These are phyloP conservation scores for Echiichthys vipera DNA, from an alignment of 2,797 vertebrate genomes.

Conservation along the genomic window DNA sequence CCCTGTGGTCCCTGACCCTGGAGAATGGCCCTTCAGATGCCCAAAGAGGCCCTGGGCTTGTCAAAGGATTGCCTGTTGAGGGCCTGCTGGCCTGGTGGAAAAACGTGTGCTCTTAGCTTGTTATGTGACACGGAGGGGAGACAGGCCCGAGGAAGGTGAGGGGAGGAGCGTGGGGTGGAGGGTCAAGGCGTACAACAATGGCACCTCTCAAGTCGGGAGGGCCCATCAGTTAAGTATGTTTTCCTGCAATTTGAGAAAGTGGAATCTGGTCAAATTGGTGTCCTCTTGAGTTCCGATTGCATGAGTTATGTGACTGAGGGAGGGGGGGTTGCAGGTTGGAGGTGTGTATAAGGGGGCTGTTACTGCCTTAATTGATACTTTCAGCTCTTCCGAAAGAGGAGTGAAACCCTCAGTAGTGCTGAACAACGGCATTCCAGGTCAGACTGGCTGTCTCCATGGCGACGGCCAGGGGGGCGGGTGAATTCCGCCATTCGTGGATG, in stretches of 20 bases:
- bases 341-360: constrained; percentile 26
- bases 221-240: constrained; percentile 80
- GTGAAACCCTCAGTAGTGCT: constrained; percentile 69
- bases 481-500: constrained; percentile 26
- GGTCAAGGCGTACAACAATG: constrained; percentile 72
- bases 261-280: constrained; percentile 81
- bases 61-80: constrained; percentile 73
- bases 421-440: constrained; percentile 83
- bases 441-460: constrained; percentile 87
- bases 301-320: constrained; percentile 62
- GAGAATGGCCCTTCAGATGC: constrained; percentile 67
- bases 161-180: constrained; percentile 48
- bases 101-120: constrained; percentile 74
- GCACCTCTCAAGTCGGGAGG: constrained; percentile 70
- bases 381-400: constrained; percentile 57
- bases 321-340: constrained; percentile 18
- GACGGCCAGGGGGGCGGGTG: constrained; percentile 57
- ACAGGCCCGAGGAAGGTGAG: constrained; percentile 70
- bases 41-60: constrained; percentile 59
- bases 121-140: constrained; percentile 72
- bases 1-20: constrained; percentile 63
- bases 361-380: constrained; percentile 69
- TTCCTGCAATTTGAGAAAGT: constrained; percentile 84
- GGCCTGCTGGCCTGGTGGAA: constrained; percentile 50
- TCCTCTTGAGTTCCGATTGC: constrained; percentile 74